Evolutionary conservation across 2,113 vertebrate species (phyloP).

Genomic region (Nerophis ophidion): DNA sequence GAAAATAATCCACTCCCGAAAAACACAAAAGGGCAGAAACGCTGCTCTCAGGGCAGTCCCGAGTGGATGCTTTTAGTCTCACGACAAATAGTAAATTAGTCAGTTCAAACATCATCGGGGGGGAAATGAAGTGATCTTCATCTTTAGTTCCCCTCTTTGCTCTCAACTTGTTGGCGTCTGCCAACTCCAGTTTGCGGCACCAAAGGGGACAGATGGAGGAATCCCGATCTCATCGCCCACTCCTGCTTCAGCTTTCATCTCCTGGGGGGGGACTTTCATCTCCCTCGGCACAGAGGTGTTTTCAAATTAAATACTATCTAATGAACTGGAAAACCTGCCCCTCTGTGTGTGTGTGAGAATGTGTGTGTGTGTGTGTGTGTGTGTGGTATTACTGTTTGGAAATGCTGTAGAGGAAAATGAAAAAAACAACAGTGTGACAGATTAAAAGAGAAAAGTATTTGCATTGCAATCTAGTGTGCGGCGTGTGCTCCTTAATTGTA

Average conservation of each 20-base stretch:
- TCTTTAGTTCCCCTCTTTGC: not conserved
- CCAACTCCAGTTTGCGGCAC: conserved; percentile 24
- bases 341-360: conserved; percentile 16
- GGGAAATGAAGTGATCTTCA: conserved; percentile 15
- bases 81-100: conserved; percentile 9
- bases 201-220: conserved; percentile 62
- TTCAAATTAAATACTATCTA: conserved; percentile 72
- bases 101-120: conserved; percentile 24
- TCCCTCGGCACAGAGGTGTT: conserved; percentile 66
- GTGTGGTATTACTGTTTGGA: conserved; percentile 14
- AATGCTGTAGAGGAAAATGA: conserved; percentile 40
- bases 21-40: not conserved
- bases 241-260: conserved; percentile 51
- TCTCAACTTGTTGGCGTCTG: conserved; percentile 22
- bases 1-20: not conserved
- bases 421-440: conserved; percentile 45
- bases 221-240: conserved; percentile 56
- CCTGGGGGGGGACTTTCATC: conserved; percentile 49
- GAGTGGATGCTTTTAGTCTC: conserved; percentile 1
- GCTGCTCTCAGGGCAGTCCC: not conserved
- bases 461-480: conserved; percentile 70
- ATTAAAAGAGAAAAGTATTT: conserved; percentile 64
- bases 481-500: conserved; percentile 75
- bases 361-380: conserved; percentile 11
- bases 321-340: conserved; percentile 66